A percentile compares a stretch with the other conserved stretches of the same genome.
These are phyloP conservation scores for Scaeva pyrastri DNA, from an alignment of 2,888 invertebrate species.

Conservation along the genomic window DNA sequence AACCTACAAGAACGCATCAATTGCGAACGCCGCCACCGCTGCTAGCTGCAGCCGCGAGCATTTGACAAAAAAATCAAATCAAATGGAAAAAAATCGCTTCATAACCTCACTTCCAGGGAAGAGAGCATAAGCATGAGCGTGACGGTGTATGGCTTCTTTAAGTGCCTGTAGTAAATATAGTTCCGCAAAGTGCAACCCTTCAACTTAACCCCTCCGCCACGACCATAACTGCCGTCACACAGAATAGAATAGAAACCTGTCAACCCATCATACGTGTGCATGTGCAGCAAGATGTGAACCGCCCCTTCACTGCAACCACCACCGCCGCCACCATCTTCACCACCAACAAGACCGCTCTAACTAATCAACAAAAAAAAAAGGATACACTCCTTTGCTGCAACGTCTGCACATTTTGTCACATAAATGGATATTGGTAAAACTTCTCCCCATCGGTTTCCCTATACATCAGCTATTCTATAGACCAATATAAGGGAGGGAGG, in stretches of 20 bases:
- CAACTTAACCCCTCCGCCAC: slow-evolving; percentile 62
- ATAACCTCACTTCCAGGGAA: slow-evolving; percentile 35
- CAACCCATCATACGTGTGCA: slow-evolving; percentile 46
- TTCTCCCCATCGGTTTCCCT: slow-evolving; percentile 32
- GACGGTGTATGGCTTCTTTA: slow-evolving; percentile 43
- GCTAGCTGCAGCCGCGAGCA: too few relatives aligned
- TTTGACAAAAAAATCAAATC: not conserved
- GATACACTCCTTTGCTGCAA: slow-evolving; percentile 39
- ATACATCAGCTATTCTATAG: not conserved
- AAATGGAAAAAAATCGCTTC: slow-evolving; percentile 62
- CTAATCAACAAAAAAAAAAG: slow-evolving; percentile 3
- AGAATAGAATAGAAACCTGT: slow-evolving; percentile 60
- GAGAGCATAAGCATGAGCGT: not conserved
- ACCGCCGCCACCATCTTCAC: too few relatives aligned
- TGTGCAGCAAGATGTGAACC: slow-evolving; percentile 46
- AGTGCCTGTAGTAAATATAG: slow-evolving; percentile 57
- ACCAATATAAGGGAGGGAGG: not conserved
- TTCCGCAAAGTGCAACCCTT: slow-evolving; percentile 63
- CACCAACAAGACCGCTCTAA: slow-evolving; percentile 35
- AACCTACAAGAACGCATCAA: slow-evolving; percentile 46
- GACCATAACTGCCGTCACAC: slow-evolving; percentile 3
- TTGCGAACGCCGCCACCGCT: too few relatives aligned
- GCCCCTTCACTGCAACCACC: too few relatives aligned
- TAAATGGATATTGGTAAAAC: slow-evolving; percentile 71
- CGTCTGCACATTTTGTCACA: slow-evolving; percentile 72